phyloP scores from a whole-genome alignment of 1,140 invertebrate species.

The Brachystomella parvula region DNA sequence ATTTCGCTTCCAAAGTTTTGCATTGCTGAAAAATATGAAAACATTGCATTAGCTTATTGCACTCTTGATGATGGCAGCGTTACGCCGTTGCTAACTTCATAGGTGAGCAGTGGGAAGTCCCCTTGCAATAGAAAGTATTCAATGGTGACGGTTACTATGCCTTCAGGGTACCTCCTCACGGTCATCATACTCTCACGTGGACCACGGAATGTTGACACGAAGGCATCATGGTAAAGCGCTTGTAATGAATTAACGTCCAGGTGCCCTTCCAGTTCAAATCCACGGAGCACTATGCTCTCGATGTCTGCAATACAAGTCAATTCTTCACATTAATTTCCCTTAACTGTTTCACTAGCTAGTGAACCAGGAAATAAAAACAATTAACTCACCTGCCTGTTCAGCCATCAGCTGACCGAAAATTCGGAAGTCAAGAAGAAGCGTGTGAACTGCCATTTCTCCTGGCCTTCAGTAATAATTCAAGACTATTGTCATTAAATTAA shows the following conservation, averaged over 20 bases:
- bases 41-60: background rate
- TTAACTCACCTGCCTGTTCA: slow-evolving; percentile 41
- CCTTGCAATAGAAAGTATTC: slow-evolving; percentile 67
- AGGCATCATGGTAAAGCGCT: background rate
- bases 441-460: background rate
- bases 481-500: too few species aligned
- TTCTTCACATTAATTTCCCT: background rate
- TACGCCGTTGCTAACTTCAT: slow-evolving; percentile 53
- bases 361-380: too few species aligned
- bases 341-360: background rate
- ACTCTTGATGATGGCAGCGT: background rate
- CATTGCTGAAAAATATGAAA: slow-evolving; percentile 27
- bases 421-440: background rate
- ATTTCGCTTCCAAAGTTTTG: slow-evolving; percentile 30
- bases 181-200: slow-evolving; percentile 52
- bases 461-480: too few species aligned
- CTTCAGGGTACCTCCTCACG: background rate
- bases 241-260: background rate
- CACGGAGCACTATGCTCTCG: background rate
- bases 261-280: background rate
- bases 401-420: slow-evolving; percentile 45
- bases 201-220: slow-evolving; percentile 56
- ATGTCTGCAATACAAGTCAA: background rate
- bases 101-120: slow-evolving; percentile 59
- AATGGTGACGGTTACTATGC: slow-evolving; percentile 56